Percentiles rank a stretch among this genome's conserved stretches.
phyloP scores from a whole-genome alignment of 2,797 vertebrate species.

The Anas flavirostris region DNA sequence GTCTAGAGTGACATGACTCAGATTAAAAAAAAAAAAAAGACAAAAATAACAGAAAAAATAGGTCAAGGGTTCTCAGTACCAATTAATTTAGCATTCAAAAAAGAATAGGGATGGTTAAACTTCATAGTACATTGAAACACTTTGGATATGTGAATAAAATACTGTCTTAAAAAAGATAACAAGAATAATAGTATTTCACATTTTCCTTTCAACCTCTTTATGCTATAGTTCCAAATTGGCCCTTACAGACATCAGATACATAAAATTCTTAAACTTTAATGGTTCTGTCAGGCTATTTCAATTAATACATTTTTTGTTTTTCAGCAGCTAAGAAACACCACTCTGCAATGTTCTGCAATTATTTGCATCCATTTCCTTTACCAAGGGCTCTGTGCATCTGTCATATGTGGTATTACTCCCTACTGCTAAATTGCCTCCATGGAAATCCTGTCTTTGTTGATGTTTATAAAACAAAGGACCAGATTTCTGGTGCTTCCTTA shows the following conservation, averaged over 20 bases:
- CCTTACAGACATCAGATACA: neutral
- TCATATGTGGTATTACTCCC: neutral
- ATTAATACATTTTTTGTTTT: neutral
- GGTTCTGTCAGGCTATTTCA: neutral
- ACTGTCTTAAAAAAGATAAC: neutral
- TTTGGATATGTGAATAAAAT: constrained; percentile 46
- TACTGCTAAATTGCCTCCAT: neutral
- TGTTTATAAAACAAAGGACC: neutral
- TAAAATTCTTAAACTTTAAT: accelerated
- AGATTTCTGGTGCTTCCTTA: neutral
- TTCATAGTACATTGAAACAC: constrained; percentile 23
- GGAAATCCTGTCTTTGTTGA: neutral
- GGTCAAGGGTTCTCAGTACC: neutral
- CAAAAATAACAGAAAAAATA: neutral
- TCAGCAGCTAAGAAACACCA: neutral
- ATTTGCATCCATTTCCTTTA: neutral
- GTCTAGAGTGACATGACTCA: constrained; percentile 1
- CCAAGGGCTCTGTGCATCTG: accelerated
- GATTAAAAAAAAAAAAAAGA: neutral
- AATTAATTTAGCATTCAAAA: constrained; percentile 64
- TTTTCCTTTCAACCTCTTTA: neutral
- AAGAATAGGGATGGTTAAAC: constrained; percentile 28
- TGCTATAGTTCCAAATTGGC: neutral
- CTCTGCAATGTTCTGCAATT: neutral
- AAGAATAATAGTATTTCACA: neutral